Conservation (phyloP, 2,888 invertebrate genomes). For the Cerceris ruficornis region DNA sequence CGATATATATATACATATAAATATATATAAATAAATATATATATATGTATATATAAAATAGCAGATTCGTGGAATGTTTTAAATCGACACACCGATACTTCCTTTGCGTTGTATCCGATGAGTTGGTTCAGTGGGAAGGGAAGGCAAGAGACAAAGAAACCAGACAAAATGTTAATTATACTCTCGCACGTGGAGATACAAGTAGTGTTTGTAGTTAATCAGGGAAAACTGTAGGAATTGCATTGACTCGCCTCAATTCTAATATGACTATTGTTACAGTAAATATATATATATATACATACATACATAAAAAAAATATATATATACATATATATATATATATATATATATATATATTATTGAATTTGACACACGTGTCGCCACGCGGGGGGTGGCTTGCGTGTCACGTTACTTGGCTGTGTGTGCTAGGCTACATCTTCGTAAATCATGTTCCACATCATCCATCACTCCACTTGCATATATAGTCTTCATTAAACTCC, state of each 20-base stretch:
- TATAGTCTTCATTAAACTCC: constrained; percentile 57
- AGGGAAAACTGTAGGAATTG: constrained; percentile 77
- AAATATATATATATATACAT: constrained; percentile 44
- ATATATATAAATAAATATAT: constrained; percentile 47
- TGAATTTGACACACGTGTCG: constrained; percentile 66
- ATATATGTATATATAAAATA: constrained; percentile 35
- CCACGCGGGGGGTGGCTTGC: constrained; percentile 58
- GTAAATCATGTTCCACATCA: constrained; percentile 75
- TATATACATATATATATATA: no score
- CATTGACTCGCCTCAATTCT: constrained; percentile 74
- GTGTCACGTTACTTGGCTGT: constrained; percentile 80
- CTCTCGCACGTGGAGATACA: constrained; percentile 65
- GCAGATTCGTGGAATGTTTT: no score
- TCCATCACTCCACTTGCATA: constrained; percentile 68
- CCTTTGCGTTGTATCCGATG: no score
- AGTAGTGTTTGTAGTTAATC: constrained; percentile 66
- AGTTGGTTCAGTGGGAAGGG: no score
- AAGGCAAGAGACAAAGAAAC: constrained; percentile 6
- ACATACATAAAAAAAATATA: no score
- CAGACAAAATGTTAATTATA: constrained; percentile 51
- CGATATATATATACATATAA: constrained; percentile 35
- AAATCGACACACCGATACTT: no score
- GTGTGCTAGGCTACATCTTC: constrained; percentile 78
- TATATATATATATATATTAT: constrained; percentile 11
- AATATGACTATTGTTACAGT: constrained; percentile 68